Evolutionary conservation across 2,888 invertebrate genomes (phyloP).

Genomic region (Boloria selene): DNA sequence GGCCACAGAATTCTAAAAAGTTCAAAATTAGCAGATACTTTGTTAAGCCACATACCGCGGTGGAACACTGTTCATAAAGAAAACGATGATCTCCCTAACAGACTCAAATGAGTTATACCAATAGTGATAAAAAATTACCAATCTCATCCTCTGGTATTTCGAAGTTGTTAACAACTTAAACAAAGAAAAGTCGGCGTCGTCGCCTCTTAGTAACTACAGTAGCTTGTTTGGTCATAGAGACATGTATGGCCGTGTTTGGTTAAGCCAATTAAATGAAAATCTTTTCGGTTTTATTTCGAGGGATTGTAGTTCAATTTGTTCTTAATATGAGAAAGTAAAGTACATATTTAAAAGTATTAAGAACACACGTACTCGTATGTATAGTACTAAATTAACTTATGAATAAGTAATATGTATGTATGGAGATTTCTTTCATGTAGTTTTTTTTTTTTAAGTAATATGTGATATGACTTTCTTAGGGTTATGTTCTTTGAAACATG

Average conservation of each 20-base stretch:
- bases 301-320: conserved; percentile 4
- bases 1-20: neutral
- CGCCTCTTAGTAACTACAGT: conserved; percentile 51
- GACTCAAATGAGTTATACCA: conserved; percentile 37
- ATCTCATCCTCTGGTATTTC: conserved; percentile 51
- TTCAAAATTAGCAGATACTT: conserved; percentile 1
- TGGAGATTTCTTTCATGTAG: too few relatives aligned
- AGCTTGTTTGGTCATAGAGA: conserved; percentile 50
- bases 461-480: too few relatives aligned
- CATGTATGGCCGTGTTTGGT: conserved; percentile 19
- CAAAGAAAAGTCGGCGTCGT: conserved; percentile 55
- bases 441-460: too few relatives aligned
- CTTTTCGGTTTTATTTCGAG: neutral
- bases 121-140: conserved; percentile 44
- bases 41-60: conserved; percentile 22
- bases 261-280: neutral
- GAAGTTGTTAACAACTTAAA: conserved; percentile 59
- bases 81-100: conserved; percentile 39
- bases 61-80: conserved; percentile 25
- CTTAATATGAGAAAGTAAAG: neutral
- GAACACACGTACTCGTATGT: too few relatives aligned
- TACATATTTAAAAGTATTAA: too few relatives aligned
- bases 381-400: too few relatives aligned
- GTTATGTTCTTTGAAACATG: too few relatives aligned
- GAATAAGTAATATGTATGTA: too few relatives aligned